Base-by-base conservation (phyloP, 1,140 invertebrate genomes). In the Venturia canescens region DNA sequence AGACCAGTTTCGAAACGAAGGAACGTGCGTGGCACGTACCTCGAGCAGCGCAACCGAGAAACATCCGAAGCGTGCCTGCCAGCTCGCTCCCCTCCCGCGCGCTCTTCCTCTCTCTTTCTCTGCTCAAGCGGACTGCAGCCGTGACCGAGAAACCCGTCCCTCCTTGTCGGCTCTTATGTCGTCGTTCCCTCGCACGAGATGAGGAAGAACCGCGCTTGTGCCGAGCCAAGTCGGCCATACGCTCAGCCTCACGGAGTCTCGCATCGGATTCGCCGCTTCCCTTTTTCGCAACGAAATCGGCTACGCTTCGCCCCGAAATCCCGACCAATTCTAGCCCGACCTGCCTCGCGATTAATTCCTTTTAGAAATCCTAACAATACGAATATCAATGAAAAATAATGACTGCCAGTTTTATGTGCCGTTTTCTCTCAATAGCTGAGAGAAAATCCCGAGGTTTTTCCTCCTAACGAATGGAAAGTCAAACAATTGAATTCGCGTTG, bases 61-160 rank as follows among this genome's bases (percentile, higher is more conserved):
- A 63, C 60, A n/a, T 57, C 44, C 23, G 60, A 78, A 63, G 79
- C 77, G 48, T 76, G 60, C 60, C 60, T 63, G 60, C 60, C 60
- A 23, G 23, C 60, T 26, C 27, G 9, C 9, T 15, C 60, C 60
- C 23, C 60, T 26, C 26, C 60, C 60, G 53, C 9, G 53, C 9
- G n/a, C 9, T 63, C 60, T 27, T 63, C 23, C 60, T 44, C 11
- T 63, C 60, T 63, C 60, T 63, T 63, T 63, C 38, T 44, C 38
- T 26, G 0, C 60, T 63, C 23, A 63, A 63, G 21, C 23, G 60
- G 60, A 63, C 27, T 26, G 70, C 66, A 86, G 77, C 80, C 85
- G 74, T 88, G 87, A 88, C 87, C 87, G 87, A 88, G 86, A 88
- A 87, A 88, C 85, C 80, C 44, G 82, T 80, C 66, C n/a, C n/a